Conservation (phyloP, 2,888 invertebrate species). For the Scaeva pyrastri region DNA sequence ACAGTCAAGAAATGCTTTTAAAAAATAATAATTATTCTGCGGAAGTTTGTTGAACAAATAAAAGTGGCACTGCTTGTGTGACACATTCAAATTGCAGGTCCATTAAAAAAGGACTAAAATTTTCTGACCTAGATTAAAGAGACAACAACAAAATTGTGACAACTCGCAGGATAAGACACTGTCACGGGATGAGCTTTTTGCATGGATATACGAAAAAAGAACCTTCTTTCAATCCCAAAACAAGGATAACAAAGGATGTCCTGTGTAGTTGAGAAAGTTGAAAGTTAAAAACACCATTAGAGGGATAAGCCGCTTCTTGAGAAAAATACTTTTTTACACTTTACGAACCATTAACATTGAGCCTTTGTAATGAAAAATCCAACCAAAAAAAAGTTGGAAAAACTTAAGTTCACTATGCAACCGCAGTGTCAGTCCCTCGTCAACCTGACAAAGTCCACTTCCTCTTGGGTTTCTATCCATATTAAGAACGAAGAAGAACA, state of each 20-base stretch:
- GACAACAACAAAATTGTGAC: background rate
- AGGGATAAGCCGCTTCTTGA: slow-evolving; percentile 18
- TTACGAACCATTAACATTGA: slow-evolving; percentile 10
- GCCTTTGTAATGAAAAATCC: background rate
- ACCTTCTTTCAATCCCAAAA: background rate
- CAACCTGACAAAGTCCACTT: slow-evolving; percentile 35
- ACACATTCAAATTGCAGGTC: background rate
- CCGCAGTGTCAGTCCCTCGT: slow-evolving; percentile 53
- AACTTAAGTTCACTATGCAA: slow-evolving; percentile 24
- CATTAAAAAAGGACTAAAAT: slow-evolving; percentile 4
- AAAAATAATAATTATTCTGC: background rate
- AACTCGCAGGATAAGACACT: background rate
- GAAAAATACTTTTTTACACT: background rate
- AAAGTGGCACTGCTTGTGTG: background rate
- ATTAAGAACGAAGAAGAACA: slow-evolving; percentile 24
- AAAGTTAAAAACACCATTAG: slow-evolving; percentile 22
- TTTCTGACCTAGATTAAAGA: background rate
- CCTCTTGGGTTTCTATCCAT: slow-evolving; percentile 9
- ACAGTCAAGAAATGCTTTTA: background rate
- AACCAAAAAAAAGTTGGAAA: background rate
- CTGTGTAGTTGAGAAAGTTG: slow-evolving; percentile 8
- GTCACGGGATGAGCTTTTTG: background rate
- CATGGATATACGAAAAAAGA: background rate
- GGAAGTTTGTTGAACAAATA: background rate
- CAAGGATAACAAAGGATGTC: slow-evolving; percentile 1